Evolutionary conservation across 2,888 invertebrate species (phyloP), one percentile per base, ranked within the genome.

Genomic region (Ophion ellenae): DNA sequence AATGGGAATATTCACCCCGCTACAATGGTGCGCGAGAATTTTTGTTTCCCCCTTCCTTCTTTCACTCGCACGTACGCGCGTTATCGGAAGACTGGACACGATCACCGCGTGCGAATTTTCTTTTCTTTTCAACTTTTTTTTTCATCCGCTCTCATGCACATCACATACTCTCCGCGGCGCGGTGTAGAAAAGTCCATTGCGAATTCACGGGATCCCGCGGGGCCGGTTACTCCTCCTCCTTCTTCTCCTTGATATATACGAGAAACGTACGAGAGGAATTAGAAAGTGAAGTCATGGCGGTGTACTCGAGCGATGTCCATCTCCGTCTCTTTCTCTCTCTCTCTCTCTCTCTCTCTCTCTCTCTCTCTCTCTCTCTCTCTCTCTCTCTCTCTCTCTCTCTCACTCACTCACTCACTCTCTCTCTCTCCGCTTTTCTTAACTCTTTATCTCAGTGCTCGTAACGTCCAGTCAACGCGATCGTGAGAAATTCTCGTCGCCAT

Each of bases 201-300:
- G 57, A 80, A 84, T 81, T 77, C 73, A 32, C 53, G 53, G 79
- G 73, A 84, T 84, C 81, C 53, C 53, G 53, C 7, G 70, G 67
- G 67, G 66, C 76, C 63, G 53, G 59, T 63, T 80, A 71, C 83
- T 80, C 79, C 80, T 81, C 80, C 80, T 85, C 81, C 59, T 47
- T 14, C 53, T 53, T 14, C n/a, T 61, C 7, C 81, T 67, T 69
- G 57, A 67, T 81, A 64, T 84, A 76, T 81, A 69, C 80, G 69
- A 64, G 61, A 69, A 79, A 70, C 53, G 59, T 73, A 75, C 78
- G 84, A 79, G 70, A 74, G 67, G 80, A 81, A 85, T 85, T 85
- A 85, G 84, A 85, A 85, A 85, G 84, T 85, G 78, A 81, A 81
- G 80, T 70, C 76, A 40, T 64, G 70, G 20, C 24, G 32, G 24